Conservation (phyloP, 2,888 invertebrate species). For the Drosophila austrosaltans region DNA sequence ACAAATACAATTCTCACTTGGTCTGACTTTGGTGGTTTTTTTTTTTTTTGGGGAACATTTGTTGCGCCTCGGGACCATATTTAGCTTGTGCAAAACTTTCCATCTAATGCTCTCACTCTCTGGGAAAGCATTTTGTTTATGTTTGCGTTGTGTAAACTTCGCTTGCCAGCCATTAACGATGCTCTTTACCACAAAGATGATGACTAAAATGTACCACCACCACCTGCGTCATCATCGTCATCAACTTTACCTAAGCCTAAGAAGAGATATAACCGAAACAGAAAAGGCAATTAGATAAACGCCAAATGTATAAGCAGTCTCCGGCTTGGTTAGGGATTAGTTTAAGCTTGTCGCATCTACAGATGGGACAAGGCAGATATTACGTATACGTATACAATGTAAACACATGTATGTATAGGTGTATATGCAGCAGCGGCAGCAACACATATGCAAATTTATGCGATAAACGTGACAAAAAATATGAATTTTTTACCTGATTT, state of each 20-base stretch:
- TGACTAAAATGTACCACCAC: conserved; percentile 1
- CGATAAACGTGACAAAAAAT: conserved; percentile 16
- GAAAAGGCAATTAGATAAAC: conserved; percentile 51
- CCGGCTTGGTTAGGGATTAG: conserved; percentile 9
- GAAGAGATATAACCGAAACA: conserved; percentile 31
- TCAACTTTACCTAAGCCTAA: conserved; percentile 31
- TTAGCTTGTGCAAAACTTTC: conserved; percentile 27
- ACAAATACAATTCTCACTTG: neutral
- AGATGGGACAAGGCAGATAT: conserved; percentile 13
- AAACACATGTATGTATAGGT: neutral
- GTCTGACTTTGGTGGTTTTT: conserved; percentile 2
- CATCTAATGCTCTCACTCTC: neutral
- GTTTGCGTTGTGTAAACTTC: conserved; percentile 22
- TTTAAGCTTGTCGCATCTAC: conserved; percentile 15
- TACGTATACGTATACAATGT: neutral
- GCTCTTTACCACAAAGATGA: conserved; percentile 31
- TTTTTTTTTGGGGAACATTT: conserved; percentile 4
- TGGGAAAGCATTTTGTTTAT: conserved; percentile 32
- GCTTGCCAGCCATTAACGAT: conserved; percentile 42
- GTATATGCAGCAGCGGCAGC: neutral
- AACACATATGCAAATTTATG: conserved; percentile 17
- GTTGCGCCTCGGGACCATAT: conserved; percentile 20
- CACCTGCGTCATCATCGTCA: conserved; percentile 44
- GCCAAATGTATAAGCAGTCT: conserved; percentile 5
- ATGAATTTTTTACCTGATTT: neutral